Evolutionary conservation across 2,888 invertebrate genomes (phyloP).

Genomic region (Ptychoptera albimana): DNA sequence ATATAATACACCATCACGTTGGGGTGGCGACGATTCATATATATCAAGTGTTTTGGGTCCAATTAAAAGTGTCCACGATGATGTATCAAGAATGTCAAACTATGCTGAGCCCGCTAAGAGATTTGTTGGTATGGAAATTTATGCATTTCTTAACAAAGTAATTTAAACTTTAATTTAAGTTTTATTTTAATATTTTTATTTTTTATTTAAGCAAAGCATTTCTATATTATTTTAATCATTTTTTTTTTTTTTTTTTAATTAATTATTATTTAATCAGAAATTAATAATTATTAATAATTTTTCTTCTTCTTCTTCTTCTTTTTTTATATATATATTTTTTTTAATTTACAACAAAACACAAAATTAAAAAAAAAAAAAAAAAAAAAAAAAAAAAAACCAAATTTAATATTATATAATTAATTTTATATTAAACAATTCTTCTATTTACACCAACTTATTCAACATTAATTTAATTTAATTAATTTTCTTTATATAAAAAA

Average conservation of each 20-base stretch:
- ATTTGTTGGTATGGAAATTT: constrained; percentile 42
- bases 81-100: constrained; percentile 45
- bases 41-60: constrained; percentile 51
- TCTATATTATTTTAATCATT: background rate
- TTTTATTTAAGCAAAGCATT: background rate
- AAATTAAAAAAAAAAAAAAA: too few relatives aligned
- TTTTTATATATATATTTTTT: background rate
- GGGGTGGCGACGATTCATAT: constrained; percentile 44
- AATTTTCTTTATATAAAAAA: too few relatives aligned
- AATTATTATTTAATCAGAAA: background rate
- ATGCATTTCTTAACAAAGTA: background rate
- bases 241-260: background rate
- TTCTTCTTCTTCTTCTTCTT: background rate
- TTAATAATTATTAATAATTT: background rate
- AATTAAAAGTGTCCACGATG: constrained; percentile 41
- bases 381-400: too few relatives aligned
- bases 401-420: too few relatives aligned
- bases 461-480: too few relatives aligned
- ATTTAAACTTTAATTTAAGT: background rate
- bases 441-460: too few relatives aligned
- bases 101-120: constrained; percentile 52
- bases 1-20: constrained; percentile 32
- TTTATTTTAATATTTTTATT: background rate
- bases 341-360: too few relatives aligned
- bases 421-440: too few relatives aligned